Evolutionary conservation across 2,797 vertebrate species (phyloP).

Genomic region (Tapirus indicus): DNA sequence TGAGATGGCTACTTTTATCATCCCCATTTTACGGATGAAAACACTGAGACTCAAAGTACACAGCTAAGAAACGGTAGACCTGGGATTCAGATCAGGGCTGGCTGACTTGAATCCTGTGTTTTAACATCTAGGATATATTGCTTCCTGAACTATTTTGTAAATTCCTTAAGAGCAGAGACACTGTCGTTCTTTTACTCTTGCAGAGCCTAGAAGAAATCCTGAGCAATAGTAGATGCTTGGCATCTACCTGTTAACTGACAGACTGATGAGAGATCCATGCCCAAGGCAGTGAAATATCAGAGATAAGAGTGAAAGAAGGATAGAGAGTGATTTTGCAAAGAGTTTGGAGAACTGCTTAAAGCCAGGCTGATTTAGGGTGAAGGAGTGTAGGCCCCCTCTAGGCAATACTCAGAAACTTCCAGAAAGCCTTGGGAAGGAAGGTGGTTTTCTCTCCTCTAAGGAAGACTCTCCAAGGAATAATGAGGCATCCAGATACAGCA

Average conservation of each 20-base stretch:
- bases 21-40: neutral
- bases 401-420: conserved; percentile 10
- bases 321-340: neutral
- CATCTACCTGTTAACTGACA: neutral
- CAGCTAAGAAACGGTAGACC: neutral
- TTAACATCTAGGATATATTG: neutral
- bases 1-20: neutral
- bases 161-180: conserved; percentile 27
- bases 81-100: neutral
- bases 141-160: neutral
- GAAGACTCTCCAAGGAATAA: conserved; percentile 27
- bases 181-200: neutral
- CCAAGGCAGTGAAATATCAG: neutral
- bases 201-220: neutral
- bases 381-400: too few species aligned
- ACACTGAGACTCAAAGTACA: neutral
- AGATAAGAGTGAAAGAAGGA: neutral
- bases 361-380: neutral
- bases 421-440: conserved; percentile 1
- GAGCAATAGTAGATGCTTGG: neutral
- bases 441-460: neutral
- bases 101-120: neutral
- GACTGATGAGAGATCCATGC: neutral
- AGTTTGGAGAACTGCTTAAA: neutral
- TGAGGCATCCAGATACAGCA: neutral